Base-by-base conservation (phyloP, 2,113 vertebrate species). In the Entelurus aequoreus region DNA sequence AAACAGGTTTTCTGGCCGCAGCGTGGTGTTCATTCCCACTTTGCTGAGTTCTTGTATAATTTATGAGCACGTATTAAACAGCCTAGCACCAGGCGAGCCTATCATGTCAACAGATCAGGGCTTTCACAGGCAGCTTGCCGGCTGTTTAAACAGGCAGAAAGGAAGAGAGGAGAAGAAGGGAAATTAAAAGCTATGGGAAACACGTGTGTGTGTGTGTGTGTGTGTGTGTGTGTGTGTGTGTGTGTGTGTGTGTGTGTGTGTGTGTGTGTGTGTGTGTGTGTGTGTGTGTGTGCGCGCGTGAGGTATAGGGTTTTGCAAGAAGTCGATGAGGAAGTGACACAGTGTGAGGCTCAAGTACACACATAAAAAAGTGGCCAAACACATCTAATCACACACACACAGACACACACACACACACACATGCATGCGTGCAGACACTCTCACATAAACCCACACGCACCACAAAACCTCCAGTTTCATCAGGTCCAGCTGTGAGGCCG, bases 81-180 rank as follows among this genome's bases (percentile, higher is more conserved):
- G 83, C 82, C 79, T 77, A 76, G 77, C 83, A 84, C 82, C 75
- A 74, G 77, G 79, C 82, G 6, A 75, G 82, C 85, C 84, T 79
- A 81, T 86, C 85, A 71, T 87, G 87, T 87, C 85, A 86, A 87
- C 84, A 86, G 84, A 84, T 84, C 83, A 76, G 83, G 75, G 71
- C 81, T 82, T 84, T 88, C 82, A 86, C 77, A 81, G 82, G 77
- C 79, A 75, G 78, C 76, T 84, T 70, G 82, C 85, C 77, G 82
- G 82, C 80, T 83, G 85, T 84, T 84, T 84, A 84, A 86, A 86
- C 85, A 88, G 83, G 78, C 72, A 46, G 82, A 80, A 84, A 77
- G 80, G 83, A 84, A 81, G 81, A 66, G 60, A 71, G 71, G 70
- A 65, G 81, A 72, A 78, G 73, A 71, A 80, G 80, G 55, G 77